These are phyloP conservation scores for Venustaconcha ellipsiformis DNA, from an alignment of 1,140 invertebrate species.

Conservation along the genomic window DNA sequence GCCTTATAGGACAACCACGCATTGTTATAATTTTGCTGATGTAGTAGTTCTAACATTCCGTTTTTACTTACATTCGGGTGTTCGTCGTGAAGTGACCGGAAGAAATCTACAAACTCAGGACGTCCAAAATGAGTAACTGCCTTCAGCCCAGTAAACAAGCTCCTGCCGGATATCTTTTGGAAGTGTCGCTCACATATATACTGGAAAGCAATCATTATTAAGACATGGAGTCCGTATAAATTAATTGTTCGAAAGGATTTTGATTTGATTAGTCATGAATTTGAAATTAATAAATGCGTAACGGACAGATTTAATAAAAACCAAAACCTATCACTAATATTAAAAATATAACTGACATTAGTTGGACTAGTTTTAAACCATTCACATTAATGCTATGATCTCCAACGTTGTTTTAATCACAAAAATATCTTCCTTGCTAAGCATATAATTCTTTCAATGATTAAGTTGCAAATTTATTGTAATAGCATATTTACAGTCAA, in stretches of 20 bases:
- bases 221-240: too few species aligned
- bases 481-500: background rate
- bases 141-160: slow-evolving; percentile 97
- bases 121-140: slow-evolving; percentile 96
- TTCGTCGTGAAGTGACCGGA: slow-evolving; percentile 97
- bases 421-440: too few species aligned
- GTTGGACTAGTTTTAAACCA: too few species aligned
- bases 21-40: too few species aligned
- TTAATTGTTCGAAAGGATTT: background rate
- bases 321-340: background rate
- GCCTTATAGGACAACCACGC: too few species aligned
- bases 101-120: slow-evolving; percentile 97
- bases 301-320: background rate
- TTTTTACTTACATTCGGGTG: slow-evolving; percentile 86
- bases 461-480: background rate
- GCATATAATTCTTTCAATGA: too few species aligned
- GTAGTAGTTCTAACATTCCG: too few species aligned
- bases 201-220: slow-evolving; percentile 75
- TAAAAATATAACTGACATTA: too few species aligned
- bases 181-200: slow-evolving; percentile 99
- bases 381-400: too few species aligned
- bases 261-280: background rate
- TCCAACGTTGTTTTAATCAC: too few species aligned
- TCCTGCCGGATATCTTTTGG: slow-evolving; percentile 93
- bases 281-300: background rate